These are phyloP conservation scores for Tethea ocularis DNA, from an alignment of 2,888 invertebrate genomes.

Conservation along the genomic window DNA sequence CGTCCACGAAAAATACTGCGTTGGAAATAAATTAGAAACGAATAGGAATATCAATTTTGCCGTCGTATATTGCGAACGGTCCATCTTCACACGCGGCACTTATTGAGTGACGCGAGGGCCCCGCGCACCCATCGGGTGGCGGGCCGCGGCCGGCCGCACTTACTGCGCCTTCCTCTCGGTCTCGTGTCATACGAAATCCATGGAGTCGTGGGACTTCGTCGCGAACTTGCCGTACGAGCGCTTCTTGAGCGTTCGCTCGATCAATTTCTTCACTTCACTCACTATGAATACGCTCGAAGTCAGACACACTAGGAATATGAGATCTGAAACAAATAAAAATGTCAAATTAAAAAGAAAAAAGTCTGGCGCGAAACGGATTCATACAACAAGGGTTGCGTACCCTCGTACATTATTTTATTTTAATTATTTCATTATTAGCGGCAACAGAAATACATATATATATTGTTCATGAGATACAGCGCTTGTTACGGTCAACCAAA, in stretches of 20 bases:
- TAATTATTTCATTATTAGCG: too few species aligned
- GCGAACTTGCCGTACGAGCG: slow-evolving; percentile 68
- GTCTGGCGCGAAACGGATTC: too few species aligned
- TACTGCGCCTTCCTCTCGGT: slow-evolving; percentile 73
- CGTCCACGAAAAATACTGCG: slow-evolving; percentile 28
- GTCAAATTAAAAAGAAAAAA: too few species aligned
- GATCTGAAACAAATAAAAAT: slow-evolving; percentile 86
- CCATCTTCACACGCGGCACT: slow-evolving; percentile 19
- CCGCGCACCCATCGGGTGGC: slow-evolving; percentile 16
- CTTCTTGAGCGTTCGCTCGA: slow-evolving; percentile 89
- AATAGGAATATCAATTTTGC: slow-evolving; percentile 56
- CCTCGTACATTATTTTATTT: too few species aligned
- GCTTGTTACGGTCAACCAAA: too few species aligned
- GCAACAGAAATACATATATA: too few species aligned
- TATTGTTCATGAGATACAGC: too few species aligned
- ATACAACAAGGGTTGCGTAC: too few species aligned
- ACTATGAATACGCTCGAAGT: slow-evolving; percentile 98
- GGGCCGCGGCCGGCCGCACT: slow-evolving; percentile 32
- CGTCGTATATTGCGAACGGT: slow-evolving; percentile 53
- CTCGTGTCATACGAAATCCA: slow-evolving; percentile 91
- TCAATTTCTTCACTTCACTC: slow-evolving; percentile 95
- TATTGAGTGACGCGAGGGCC: neutral
- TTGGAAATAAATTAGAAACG: slow-evolving; percentile 39
- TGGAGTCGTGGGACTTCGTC: slow-evolving; percentile 71
- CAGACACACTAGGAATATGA: slow-evolving; percentile 93